These are phyloP conservation scores for Patiria miniata DNA, from an alignment of 35 echinoderm and acorn worm genomes.

Conservation along the genomic window DNA sequence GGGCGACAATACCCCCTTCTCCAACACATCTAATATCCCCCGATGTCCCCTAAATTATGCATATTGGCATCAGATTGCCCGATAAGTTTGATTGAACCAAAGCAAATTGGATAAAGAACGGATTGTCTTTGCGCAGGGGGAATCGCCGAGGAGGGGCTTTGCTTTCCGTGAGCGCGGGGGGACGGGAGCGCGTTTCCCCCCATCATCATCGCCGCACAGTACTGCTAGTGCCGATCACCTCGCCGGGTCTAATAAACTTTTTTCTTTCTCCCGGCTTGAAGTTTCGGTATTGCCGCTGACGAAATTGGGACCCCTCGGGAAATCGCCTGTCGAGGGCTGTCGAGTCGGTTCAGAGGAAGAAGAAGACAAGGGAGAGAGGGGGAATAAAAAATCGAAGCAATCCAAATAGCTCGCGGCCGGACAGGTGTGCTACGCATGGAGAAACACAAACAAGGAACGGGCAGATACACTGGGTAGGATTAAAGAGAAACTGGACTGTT, in stretches of 20 bases:
- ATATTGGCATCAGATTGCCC: slow-evolving; percentile 33
- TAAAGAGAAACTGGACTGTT: neutral
- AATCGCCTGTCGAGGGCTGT: slow-evolving; percentile 6
- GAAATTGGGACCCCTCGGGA: slow-evolving; percentile 17
- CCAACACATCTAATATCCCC: slow-evolving; percentile 33
- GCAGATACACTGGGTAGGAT: slow-evolving; percentile 2
- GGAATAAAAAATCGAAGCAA: slow-evolving; percentile 21
- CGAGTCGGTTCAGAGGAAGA: slow-evolving; percentile 9
- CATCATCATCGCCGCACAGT: neutral
- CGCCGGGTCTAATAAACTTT: slow-evolving; percentile 29
- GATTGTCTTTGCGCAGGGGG: slow-evolving; percentile 26
- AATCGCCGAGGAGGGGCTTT: neutral
- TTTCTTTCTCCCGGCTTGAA: slow-evolving; percentile 18
- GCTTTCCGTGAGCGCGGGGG: neutral
- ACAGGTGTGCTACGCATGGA: slow-evolving; percentile 22
- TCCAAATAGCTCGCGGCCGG: slow-evolving; percentile 19
- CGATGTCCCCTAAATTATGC: slow-evolving; percentile 33
- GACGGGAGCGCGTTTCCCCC: slow-evolving; percentile 18
- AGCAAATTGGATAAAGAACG: slow-evolving; percentile 29
- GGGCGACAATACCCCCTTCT: slow-evolving; percentile 26
- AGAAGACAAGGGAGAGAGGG: neutral
- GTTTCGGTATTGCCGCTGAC: slow-evolving; percentile 24
- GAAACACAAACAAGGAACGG: slow-evolving; percentile 19
- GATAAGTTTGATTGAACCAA: slow-evolving; percentile 31
- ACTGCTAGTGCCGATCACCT: slow-evolving; percentile 6